Base-by-base conservation (phyloP, 2,888 invertebrate genomes). In the Drosophila imparisetae region DNA sequence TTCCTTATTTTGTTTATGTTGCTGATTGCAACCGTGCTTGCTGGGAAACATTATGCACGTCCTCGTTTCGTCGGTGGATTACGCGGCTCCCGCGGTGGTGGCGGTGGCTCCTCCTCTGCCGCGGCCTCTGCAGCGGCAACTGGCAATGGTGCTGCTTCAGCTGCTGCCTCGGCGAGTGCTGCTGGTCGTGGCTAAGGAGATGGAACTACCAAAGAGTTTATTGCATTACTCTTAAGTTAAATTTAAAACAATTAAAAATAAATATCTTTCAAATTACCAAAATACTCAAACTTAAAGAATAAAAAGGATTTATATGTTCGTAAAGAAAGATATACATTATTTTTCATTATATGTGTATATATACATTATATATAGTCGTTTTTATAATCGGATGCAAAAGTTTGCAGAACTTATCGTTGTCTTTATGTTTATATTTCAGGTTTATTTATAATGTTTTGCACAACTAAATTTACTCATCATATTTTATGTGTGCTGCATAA, bases 1-100 rank as follows among this genome's bases (percentile, higher is more conserved):
- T 72, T 85, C 40, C 58, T 91, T n/a, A 69, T 91, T 63, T 73
- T 89, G 36, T 66, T 91, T 21, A 80, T 86, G 18, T 65, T 92
- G 62, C 29, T 90, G 75, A 77, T 91, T 71, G 91, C 90, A 15
- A 84, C 70, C 18, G 80, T 64, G 34, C 66, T 81, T 38, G 90
- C 91, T 3, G 4, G 80, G 65, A 90, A 65, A 42, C 57, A 49
- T 5, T 0, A 4, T 10, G 29, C 11, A 8, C 2, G n/a, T 8
- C 24, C 50, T 27, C 58, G 68, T 5, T 42, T n/a, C 24, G 49
- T 72, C 7, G 61, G 61, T 42, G 72, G 60, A 52, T 50, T 15
- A 10, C n/a, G 52, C 38, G 62, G 70, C 6, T 34, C 15, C 18
- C 27, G 38, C 2, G 32, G 55, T n/a, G 62, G 62, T 2, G 53